Conservation (phyloP, 1,140 invertebrate species). For the Drosophila novamexicana region DNA sequence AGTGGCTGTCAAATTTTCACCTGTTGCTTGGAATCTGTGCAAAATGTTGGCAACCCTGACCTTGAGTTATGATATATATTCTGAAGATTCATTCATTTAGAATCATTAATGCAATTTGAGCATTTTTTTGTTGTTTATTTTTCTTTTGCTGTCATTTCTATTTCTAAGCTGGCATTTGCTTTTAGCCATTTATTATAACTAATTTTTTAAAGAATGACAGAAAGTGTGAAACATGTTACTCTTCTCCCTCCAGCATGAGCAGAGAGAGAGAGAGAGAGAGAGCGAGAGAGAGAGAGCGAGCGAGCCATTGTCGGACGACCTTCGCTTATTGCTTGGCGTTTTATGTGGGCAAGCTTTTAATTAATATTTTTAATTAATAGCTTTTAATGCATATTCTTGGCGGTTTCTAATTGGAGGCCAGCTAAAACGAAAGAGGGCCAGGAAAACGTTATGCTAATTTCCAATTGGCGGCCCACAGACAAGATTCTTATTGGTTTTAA, state of each 20-base stretch:
- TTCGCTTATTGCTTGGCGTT: conserved; percentile 39
- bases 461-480: not conserved
- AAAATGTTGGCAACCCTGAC: no score
- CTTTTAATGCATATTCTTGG: conserved; percentile 68
- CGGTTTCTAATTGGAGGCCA: conserved; percentile 70
- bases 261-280: not conserved
- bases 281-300: not conserved
- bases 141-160: conserved; percentile 52
- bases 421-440: conserved; percentile 3
- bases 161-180: conserved; percentile 26
- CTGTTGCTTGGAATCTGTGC: no score
- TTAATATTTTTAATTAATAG: conserved; percentile 68
- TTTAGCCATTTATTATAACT: conserved; percentile 7
- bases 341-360: conserved; percentile 28
- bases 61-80: not conserved
- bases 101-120: conserved; percentile 36
- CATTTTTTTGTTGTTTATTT: conserved; percentile 35
- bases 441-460: conserved; percentile 38
- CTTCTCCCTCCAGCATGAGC: not conserved
- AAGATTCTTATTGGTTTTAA: conserved; percentile 54
- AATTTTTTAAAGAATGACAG: conserved; percentile 24
- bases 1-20: no score
- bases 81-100: conserved; percentile 11
- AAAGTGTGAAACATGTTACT: conserved; percentile 6
- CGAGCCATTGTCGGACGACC: conserved; percentile 28